Evolutionary conservation across 2,797 vertebrate species (phyloP), one percentile per base, ranked within the genome.

Genomic region (Aldrovandia affinis): DNA sequence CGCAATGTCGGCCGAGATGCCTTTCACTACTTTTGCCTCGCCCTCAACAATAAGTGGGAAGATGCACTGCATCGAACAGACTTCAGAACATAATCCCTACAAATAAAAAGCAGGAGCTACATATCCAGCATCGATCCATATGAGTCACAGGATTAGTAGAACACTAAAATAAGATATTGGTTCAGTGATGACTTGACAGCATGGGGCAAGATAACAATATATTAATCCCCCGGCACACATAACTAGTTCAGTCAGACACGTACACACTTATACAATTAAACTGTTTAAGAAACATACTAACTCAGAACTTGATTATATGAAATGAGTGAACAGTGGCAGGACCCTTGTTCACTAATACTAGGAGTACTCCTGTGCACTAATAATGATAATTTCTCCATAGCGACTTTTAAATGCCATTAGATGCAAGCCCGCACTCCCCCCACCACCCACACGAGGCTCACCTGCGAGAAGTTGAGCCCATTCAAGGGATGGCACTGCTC

Each of bases 401-500:
- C 14, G 14, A n/a, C 52, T n/a, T 52, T 30, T 42, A 22, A 75
- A 44, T 44, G 39, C 2, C n/a, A 14, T 9, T 28, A 1, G 28
- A 14, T 52, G 7, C 36, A 18, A 36, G 25, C 25, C 20, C 22
- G 18, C 55, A 36, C 73, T 4, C 80, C 8, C n/a, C 20, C 28
- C 0, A 36, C 20, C 30, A 63, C 33, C 12, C 25, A 2, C 54
- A 7, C 47, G 55, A 1, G 57, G 77, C 96, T 95, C 90, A 98
- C 97, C 96, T 98, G 97, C 28, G 97, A 97, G 84, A 98, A 97
- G 92, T 97, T 98, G 84, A 99, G 94, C 33, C 97, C 96, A 33
- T 98, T 97, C 63, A 98, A 93, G 0, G 96, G 97, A 87, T 96
- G 97, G 85, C 98, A 98, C 88, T 98, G 97, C 86, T 98, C 97